These are phyloP conservation scores for Drosophila ezoana DNA, from an alignment of 2,888 invertebrate genomes.

Conservation along the genomic window DNA sequence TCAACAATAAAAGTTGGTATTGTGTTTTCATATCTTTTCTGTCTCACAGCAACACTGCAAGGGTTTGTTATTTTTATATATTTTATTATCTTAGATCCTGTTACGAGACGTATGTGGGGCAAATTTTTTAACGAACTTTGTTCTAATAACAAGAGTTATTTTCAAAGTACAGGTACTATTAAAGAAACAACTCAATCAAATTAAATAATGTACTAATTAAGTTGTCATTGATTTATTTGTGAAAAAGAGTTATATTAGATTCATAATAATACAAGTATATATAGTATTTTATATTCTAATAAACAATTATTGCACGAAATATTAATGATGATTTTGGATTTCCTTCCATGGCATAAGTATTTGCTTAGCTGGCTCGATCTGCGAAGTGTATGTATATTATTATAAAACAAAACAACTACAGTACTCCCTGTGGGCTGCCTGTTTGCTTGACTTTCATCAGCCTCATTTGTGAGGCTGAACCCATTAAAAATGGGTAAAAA, in stretches of 20 bases:
- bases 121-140: slow-evolving; percentile 48
- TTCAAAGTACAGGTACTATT: slow-evolving; percentile 46
- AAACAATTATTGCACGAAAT: not conserved
- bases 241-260: not conserved
- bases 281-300: not conserved
- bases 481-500: too few species aligned
- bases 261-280: not conserved
- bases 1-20: slow-evolving; percentile 85
- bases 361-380: too few species aligned
- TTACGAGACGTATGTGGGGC: slow-evolving; percentile 86
- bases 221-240: not conserved
- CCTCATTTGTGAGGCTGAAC: too few species aligned
- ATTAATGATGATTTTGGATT: not conserved
- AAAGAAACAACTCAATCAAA: slow-evolving; percentile 61
- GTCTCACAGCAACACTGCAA: slow-evolving; percentile 87
- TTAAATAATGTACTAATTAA: slow-evolving; percentile 20
- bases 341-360: too few species aligned
- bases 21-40: slow-evolving; percentile 87
- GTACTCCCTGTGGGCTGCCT: too few species aligned
- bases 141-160: slow-evolving; percentile 28
- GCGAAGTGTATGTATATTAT: too few species aligned
- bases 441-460: too few species aligned
- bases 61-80: slow-evolving; percentile 88
- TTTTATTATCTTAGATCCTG: slow-evolving; percentile 87
- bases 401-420: too few species aligned